Percentiles rank a stretch among this genome's conserved stretches.
These are phyloP conservation scores for Grapholita molesta DNA, from an alignment of 1,140 invertebrate genomes.

Conservation along the genomic window DNA sequence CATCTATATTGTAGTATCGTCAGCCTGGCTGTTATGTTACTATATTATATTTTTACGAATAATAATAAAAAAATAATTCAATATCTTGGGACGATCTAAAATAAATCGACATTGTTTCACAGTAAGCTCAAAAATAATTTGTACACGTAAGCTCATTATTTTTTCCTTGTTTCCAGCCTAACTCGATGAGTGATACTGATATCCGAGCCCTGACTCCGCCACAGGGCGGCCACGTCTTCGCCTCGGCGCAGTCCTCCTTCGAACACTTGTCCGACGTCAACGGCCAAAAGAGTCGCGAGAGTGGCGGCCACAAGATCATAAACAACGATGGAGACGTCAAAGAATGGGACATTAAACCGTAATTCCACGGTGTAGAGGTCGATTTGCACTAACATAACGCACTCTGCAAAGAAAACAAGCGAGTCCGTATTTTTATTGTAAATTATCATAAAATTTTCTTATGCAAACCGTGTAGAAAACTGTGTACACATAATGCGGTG, in stretches of 20 bases:
- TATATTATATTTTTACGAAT: too few species aligned
- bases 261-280: slow-evolving; percentile 36
- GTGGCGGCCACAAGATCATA: slow-evolving; percentile 42
- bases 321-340: slow-evolving; percentile 42
- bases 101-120: too few species aligned
- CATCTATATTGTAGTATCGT: too few species aligned
- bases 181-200: slow-evolving; percentile 25
- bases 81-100: too few species aligned
- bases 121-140: too few species aligned
- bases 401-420: background rate
- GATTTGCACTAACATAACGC: background rate
- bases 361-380: slow-evolving; percentile 5
- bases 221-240: slow-evolving; percentile 42
- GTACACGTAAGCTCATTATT: too few species aligned
- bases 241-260: slow-evolving; percentile 42
- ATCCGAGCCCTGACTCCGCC: slow-evolving; percentile 41
- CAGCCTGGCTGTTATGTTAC: too few species aligned
- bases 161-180: slow-evolving; percentile 15
- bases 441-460: background rate
- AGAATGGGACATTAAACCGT: slow-evolving; percentile 37
- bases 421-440: background rate
- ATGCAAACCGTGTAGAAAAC: too few species aligned
- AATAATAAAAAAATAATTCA: too few species aligned
- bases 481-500: too few species aligned
- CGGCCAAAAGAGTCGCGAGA: slow-evolving; percentile 34